phyloP scores from a whole-genome alignment of 1,140 invertebrate genomes.

The Metaphire vulgaris region DNA sequence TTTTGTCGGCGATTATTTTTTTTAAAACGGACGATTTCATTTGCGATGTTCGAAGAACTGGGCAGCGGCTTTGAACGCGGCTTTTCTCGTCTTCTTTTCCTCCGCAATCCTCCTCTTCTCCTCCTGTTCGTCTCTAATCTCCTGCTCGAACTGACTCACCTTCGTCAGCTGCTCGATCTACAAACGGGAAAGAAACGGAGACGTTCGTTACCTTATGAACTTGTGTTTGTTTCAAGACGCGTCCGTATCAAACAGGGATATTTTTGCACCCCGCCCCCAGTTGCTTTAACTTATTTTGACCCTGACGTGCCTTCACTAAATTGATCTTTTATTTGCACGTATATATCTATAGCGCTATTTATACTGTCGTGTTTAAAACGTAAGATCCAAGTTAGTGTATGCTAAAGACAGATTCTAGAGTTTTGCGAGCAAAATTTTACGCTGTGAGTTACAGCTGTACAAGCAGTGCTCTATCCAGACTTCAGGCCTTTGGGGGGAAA shows the following conservation, averaged over 20 bases:
- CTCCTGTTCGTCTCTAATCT: conserved; percentile 25
- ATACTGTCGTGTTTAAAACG: neutral
- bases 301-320: neutral
- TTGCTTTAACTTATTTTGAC: neutral
- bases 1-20: too few relatives aligned
- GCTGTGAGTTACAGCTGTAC: too few relatives aligned
- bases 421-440: too few relatives aligned
- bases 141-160: conserved; percentile 21
- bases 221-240: neutral
- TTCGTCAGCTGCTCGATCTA: conserved; percentile 16
- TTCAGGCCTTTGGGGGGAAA: too few relatives aligned
- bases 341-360: neutral
- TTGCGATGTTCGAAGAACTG: conserved; percentile 7
- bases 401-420: too few relatives aligned
- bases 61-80: conserved; percentile 25
- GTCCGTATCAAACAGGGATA: neutral
- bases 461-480: too few relatives aligned
- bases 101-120: conserved; percentile 18
- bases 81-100: conserved; percentile 22
- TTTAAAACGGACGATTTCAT: too few relatives aligned
- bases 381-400: neutral
- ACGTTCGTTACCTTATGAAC: neutral
- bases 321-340: neutral
- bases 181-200: neutral
- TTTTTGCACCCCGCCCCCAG: neutral